Evolutionary conservation across 2,113 vertebrate genomes (phyloP).

Genomic region (Nothoprocta pentlandii): DNA sequence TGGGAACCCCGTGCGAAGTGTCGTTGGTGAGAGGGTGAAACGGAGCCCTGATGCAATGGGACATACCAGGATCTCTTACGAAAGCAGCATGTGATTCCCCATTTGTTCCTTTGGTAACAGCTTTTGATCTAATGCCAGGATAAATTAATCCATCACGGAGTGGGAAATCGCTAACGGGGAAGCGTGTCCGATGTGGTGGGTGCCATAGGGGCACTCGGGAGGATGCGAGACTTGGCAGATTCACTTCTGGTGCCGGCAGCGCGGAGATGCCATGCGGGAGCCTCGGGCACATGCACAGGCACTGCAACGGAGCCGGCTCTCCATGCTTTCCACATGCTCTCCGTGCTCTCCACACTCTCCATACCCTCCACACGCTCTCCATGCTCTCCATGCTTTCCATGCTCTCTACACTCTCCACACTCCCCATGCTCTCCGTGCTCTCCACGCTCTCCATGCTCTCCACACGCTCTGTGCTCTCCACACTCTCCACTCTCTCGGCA

Average conservation of each 20-base stretch:
- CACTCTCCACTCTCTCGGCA: too few species aligned
- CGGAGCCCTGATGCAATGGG: not conserved
- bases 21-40: not conserved
- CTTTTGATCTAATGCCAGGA: not conserved
- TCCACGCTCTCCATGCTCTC: too few species aligned
- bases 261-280: too few species aligned
- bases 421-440: too few species aligned
- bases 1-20: not conserved
- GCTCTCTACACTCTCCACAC: too few species aligned
- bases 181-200: fast-evolving
- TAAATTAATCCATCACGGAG: not conserved
- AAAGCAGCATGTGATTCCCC: not conserved
- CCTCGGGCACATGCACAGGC: too few species aligned
- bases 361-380: too few species aligned
- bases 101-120: not conserved
- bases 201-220: not conserved
- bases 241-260: not conserved
- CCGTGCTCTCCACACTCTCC: too few species aligned
- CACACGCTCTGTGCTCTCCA: too few species aligned
- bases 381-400: too few species aligned
- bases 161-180: not conserved
- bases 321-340: too few species aligned
- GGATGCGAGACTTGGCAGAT: not conserved
- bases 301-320: too few species aligned
- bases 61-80: not conserved